Evolutionary conservation across 1,140 invertebrate genomes (phyloP).

Genomic region (Drosophila trapezifrons): DNA sequence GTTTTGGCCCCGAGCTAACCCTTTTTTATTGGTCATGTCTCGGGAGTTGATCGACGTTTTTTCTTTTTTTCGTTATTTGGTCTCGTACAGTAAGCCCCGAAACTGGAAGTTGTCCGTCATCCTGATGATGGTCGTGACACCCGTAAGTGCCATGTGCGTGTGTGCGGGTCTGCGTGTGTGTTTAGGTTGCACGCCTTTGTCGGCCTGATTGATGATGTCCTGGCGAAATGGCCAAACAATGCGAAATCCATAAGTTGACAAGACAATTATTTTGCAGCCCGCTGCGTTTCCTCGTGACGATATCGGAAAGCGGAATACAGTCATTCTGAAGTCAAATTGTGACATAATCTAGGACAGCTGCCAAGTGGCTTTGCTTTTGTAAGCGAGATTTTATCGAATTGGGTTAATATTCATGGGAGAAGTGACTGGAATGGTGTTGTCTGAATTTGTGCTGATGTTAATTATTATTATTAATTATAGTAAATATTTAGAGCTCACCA

Average conservation of each 20-base stretch:
- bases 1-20: slow-evolving; percentile 14
- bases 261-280: slow-evolving; percentile 45
- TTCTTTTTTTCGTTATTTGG: slow-evolving; percentile 5
- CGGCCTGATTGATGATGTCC: slow-evolving; percentile 47
- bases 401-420: not conserved
- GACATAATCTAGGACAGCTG: slow-evolving; percentile 14
- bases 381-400: slow-evolving; percentile 20
- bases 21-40: slow-evolving; percentile 65
- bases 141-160: slow-evolving; percentile 32
- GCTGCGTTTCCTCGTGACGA: not conserved
- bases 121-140: slow-evolving; percentile 54
- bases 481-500: no score
- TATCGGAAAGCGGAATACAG: not conserved
- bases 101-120: slow-evolving; percentile 43
- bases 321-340: slow-evolving; percentile 24
- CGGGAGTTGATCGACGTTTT: slow-evolving; percentile 64
- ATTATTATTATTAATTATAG: no score
- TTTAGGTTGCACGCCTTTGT: slow-evolving; percentile 25
- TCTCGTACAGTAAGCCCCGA: slow-evolving; percentile 11
- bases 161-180: not conserved
- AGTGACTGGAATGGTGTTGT: not conserved
- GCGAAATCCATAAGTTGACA: slow-evolving; percentile 53
- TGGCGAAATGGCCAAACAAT: slow-evolving; percentile 40
- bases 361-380: slow-evolving; percentile 16
- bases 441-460: not conserved